Evolutionary conservation across 2,888 invertebrate species (phyloP), one percentile per base, ranked within the genome.

Genomic region (Eubasilissa splendida): DNA sequence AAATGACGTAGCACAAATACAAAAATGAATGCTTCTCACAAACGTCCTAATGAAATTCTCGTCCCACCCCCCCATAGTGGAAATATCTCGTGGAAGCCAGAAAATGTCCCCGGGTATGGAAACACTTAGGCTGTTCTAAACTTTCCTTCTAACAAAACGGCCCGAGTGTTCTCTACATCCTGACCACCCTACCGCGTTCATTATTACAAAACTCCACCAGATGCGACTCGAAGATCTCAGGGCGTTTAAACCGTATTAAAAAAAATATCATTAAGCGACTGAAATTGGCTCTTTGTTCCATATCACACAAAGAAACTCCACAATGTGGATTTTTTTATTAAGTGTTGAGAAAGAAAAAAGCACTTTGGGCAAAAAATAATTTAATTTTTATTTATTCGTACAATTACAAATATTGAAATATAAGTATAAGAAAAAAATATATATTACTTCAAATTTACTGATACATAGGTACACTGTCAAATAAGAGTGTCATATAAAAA

Each of bases 21-120:
- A 14, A 52, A 79, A 74, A 42, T 42, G 42, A 42, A 7, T 42
- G 42, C 42, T 42, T 42, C 42, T 42, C 77, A 80, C 80, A 80
- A 82, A 80, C 82, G 66, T 77, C 80, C 80, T 80, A 82, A 80
- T 80, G 80, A 82, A 82, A 80, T 82, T 82, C 80, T 80, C 66
- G 71, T 81, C 76, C 71, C 71, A 5, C 65, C 80, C 80, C 33
- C 63, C 11, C 12, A 42, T 2, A 33, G 50, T 50, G 50, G 12
- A 68, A 42, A 11, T 68, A 14, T 14, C 50, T 50, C 52, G n/a
- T 12, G 68, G 52, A 8, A 50, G 14, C 33, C 50, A 52, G 68
- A 68, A 63, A 68, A 68, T 76, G 75, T 78, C 78, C 77, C 77
- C 65, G 65, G 73, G 77, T 77, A 68, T 78, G 65, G 73, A 60